phyloP scores from a whole-genome alignment of 2,888 invertebrate genomes.

The Panopea generosa region DNA sequence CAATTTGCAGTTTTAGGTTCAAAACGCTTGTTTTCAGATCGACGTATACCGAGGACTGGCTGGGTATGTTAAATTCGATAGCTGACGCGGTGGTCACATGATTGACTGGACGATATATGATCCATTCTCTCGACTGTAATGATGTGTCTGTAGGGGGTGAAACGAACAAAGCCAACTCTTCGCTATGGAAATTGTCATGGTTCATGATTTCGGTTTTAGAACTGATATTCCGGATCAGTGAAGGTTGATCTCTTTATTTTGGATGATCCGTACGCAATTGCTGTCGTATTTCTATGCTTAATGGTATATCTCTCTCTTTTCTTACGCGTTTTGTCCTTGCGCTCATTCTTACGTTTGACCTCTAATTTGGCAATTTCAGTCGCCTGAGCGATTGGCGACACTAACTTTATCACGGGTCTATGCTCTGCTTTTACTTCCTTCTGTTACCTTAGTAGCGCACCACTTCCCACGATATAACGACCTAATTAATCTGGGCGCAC shows the following conservation, averaged over 20 bases:
- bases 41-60: slow-evolving; percentile 38
- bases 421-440: background rate
- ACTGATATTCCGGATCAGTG: too few relatives aligned
- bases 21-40: slow-evolving; percentile 45
- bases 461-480: slow-evolving; percentile 26
- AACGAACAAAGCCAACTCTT: slow-evolving; percentile 30
- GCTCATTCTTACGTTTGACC: slow-evolving; percentile 23
- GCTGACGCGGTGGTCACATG: slow-evolving; percentile 23
- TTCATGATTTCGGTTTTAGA: too few relatives aligned
- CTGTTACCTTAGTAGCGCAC: background rate
- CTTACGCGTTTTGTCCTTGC: background rate
- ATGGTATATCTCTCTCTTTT: background rate
- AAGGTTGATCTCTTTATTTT: too few relatives aligned
- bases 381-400: slow-evolving; percentile 37
- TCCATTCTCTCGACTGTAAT: slow-evolving; percentile 23
- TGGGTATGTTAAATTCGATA: slow-evolving; percentile 45
- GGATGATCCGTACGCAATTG: too few relatives aligned
- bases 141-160: slow-evolving; percentile 25
- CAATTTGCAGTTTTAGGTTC: slow-evolving; percentile 27
- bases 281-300: background rate
- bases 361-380: slow-evolving; percentile 40
- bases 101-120: slow-evolving; percentile 38
- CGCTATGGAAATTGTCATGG: slow-evolving; percentile 18
- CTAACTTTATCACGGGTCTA: slow-evolving; percentile 16
- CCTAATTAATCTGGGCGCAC: too few relatives aligned